Evolutionary conservation across 2,797 vertebrate genomes (phyloP), one percentile per base, ranked within the genome.

Genomic region (Ctenosaura bakeri): DNA sequence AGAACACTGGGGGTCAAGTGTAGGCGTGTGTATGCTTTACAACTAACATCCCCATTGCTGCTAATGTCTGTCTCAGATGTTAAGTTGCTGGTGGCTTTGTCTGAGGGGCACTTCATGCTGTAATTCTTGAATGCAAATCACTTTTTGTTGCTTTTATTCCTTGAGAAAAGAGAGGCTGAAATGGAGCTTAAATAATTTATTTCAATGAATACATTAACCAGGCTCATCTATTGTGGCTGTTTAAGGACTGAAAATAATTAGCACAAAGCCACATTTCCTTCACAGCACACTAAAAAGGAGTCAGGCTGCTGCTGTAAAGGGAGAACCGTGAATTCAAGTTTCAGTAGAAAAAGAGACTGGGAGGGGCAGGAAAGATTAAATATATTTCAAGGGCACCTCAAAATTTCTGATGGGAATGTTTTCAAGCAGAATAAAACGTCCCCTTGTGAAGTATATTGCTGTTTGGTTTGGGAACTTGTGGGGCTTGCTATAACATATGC

Each of bases 121-220:
- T 95, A 97, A 97, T 96, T 96, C 96, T 95, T 95, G 91, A 95
- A 94, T 95, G 96, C 95, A 95, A 97, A 97, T 96, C 95, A 95
- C 95, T 96, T 96, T 96, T 95, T 96, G 94, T 97, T 96, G 95
- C 96, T 96, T 97, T 97, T 97, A 94, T 97, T 94, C 92, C 84
- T 85, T 94, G 95, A 95, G 96, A 96, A 90, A 95, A 94, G 92
- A 97, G 96, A 94, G 93, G 92, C 92, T 96, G 97, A 97, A 97
- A 96, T 97, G 96, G 95, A 97, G 95, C 97, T 97, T 96, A 96
- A 97, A 93, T 97, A 97, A 97, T 97, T 97, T 95, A 90, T 91
- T 96, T 95, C 94, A 95, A 93, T 97, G 96, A 97, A 96, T 97
- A 94, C 95, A 94, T 97, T 96, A 96, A 95, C 94, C 94, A 95